These are phyloP conservation scores for Gymnobelideus leadbeateri DNA, from an alignment of 2,113 vertebrate species.

Conservation along the genomic window DNA sequence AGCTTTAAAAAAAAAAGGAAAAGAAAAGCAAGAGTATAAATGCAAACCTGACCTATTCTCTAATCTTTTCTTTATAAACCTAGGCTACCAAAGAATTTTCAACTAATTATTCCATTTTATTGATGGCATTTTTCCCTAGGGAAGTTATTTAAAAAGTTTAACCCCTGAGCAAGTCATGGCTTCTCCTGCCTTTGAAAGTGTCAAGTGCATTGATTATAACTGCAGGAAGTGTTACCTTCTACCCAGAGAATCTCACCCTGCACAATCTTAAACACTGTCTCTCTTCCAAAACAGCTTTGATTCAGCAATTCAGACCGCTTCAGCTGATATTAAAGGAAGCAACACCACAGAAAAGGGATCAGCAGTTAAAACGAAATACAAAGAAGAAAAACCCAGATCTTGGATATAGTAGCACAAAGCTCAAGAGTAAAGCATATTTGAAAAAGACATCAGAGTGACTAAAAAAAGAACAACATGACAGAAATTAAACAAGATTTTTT, in stretches of 20 bases:
- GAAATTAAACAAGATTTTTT: conserved; percentile 93
- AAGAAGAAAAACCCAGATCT: conserved; percentile 73
- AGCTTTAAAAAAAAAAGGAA: conserved; percentile 68
- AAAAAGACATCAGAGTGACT: conserved; percentile 90
- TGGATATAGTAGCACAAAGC: conserved; percentile 82
- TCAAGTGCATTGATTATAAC: conserved; percentile 93
- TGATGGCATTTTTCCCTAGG: conserved; percentile 91
- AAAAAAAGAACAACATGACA: conserved; percentile 90
- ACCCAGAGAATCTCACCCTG: conserved; percentile 87
- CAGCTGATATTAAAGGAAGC: conserved; percentile 85
- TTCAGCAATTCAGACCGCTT: conserved; percentile 83
- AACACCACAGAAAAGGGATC: conserved; percentile 80
- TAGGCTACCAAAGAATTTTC: conserved; percentile 84
- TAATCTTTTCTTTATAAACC: conserved; percentile 78
- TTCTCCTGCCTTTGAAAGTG: conserved; percentile 92
- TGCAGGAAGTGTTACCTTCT: conserved; percentile 90
- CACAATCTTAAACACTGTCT: conserved; percentile 83
- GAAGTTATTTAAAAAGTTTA: conserved; percentile 96
- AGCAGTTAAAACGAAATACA: conserved; percentile 84
- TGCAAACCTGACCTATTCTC: conserved; percentile 68
- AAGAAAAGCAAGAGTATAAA: conserved; percentile 65
- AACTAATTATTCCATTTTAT: conserved; percentile 95
- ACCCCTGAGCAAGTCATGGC: conserved; percentile 91
- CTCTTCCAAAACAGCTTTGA: conserved; percentile 82
- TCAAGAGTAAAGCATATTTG: conserved; percentile 86